phyloP scores from a whole-genome alignment of 2,888 invertebrate species.

The Temnothorax unifasciatus region DNA sequence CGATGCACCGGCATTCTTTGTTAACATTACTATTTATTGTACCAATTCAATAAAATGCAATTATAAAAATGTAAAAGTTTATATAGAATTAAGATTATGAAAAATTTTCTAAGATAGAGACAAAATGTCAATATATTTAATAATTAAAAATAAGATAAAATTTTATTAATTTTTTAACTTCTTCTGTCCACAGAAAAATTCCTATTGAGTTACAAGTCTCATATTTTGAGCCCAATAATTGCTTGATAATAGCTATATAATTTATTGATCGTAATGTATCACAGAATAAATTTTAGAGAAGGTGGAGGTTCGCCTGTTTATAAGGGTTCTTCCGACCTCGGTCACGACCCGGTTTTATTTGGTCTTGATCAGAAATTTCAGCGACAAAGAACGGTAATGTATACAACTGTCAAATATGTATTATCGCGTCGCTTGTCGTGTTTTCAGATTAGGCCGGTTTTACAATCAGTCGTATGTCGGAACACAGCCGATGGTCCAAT shows the following conservation, averaged over 20 bases:
- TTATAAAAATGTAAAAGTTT: not conserved
- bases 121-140: slow-evolving; percentile 11
- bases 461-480: no score
- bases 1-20: not conserved
- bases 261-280: slow-evolving; percentile 12
- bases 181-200: not conserved
- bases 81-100: not conserved
- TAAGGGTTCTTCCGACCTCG: slow-evolving; percentile 70
- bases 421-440: slow-evolving; percentile 78
- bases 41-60: not conserved
- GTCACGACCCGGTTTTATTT: slow-evolving; percentile 76
- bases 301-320: slow-evolving; percentile 55
- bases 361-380: slow-evolving; percentile 72
- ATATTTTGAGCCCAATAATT: not conserved
- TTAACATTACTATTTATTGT: not conserved
- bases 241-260: not conserved
- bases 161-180: not conserved
- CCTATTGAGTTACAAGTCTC: not conserved
- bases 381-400: slow-evolving; percentile 52
- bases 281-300: slow-evolving; percentile 24
- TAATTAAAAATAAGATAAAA: not conserved
- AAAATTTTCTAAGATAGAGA: not conserved
- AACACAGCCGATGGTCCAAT: no score
- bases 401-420: slow-evolving; percentile 56
- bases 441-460: slow-evolving; percentile 77